phyloP scores from a whole-genome alignment of 37 sponge, comb jelly and placozoan species.

The Agelas oroides region DNA sequence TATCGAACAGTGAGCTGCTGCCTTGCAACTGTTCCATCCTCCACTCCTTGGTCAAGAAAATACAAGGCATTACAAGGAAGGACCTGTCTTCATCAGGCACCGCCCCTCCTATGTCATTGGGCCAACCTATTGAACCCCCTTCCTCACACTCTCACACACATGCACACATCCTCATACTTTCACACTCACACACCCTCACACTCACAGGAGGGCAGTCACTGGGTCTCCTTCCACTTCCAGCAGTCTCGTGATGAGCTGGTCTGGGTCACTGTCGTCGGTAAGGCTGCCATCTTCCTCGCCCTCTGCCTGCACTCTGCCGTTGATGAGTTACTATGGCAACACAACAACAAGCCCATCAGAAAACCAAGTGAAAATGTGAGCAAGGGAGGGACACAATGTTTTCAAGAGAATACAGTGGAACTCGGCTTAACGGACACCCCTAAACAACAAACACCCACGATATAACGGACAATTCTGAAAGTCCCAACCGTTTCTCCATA shows the following conservation, averaged over 20 bases:
- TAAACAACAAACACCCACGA: too few species aligned
- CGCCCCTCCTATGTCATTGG: background rate
- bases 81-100: background rate
- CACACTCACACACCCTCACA: background rate
- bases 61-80: too few species aligned
- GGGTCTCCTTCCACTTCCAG: conserved; percentile 47
- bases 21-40: too few species aligned
- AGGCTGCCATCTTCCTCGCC: conserved; percentile 13
- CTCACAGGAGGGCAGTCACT: background rate
- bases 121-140: too few species aligned
- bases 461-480: too few species aligned
- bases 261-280: conserved; percentile 16
- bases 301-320: conserved; percentile 51
- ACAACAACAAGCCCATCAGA: background rate
- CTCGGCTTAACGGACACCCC: too few species aligned
- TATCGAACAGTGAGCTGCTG: too few species aligned
- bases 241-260: background rate
- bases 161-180: background rate
- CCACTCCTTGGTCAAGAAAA: too few species aligned
- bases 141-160: too few species aligned
- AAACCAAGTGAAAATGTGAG: background rate
- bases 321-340: conserved; percentile 29
- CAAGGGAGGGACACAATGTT: too few species aligned
- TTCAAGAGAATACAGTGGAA: too few species aligned
- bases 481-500: too few species aligned